Evolutionary conservation across 2,797 vertebrate genomes (phyloP), one percentile per base, ranked within the genome.

Genomic region (Siniperca undulata): DNA sequence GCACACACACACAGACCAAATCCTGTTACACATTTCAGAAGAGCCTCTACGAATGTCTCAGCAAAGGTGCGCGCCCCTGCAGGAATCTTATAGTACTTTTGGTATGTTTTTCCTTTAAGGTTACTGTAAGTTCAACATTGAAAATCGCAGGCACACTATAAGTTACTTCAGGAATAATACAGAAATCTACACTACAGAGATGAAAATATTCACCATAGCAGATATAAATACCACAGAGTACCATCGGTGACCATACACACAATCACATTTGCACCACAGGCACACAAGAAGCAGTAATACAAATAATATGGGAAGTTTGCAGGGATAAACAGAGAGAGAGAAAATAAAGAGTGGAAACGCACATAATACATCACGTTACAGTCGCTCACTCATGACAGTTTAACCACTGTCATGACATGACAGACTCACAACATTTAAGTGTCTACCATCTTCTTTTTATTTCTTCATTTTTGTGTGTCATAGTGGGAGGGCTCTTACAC

Each of bases 401-500:
- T n/a, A 50, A 55, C 10, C 38, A 19, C n/a, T n/a, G n/a, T n/a
- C n/a, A n/a, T n/a, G n/a, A n/a, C n/a, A n/a, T n/a, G n/a, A n/a
- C 50, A 61, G 14, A 75, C 46, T 42, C n/a, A 17, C 67, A 74
- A 30, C 62, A 70, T 44, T 44, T 72, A 73, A 53, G 70, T 2
- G 58, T 77, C 52, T 42, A 4, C 34, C 42, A 65, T 70, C 56
- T 67, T 66, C 75, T 78, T 75, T 74, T 42, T 53, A 71, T 65
- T 80, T 71, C 19, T 65, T 42, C 27, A 30, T 56, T 13, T 46
- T 16, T 36, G 42, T 69, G 30, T n/a, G 20, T 55, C 27, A 24
- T 13, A 40, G 68, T 30, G 50, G 30, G 58, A 27, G 42, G 78
- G 27, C 75, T 86, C 61, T 86, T 62, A 59, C 42, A 60, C 77